phyloP scores from a whole-genome alignment of 2,797 vertebrate genomes.

The Crypturellus tataupa region DNA sequence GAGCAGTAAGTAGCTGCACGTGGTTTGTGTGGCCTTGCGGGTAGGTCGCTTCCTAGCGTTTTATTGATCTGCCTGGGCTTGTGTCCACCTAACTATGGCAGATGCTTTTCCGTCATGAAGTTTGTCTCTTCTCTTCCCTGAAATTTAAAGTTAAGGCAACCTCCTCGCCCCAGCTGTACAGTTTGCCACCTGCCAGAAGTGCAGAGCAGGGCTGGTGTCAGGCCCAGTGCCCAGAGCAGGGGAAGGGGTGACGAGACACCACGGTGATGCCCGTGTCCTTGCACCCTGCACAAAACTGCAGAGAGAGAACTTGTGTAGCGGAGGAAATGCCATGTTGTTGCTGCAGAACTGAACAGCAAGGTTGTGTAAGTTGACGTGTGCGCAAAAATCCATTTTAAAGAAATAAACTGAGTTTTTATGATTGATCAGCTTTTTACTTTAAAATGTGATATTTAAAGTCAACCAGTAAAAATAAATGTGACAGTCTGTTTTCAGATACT shows the following conservation, averaged over 20 bases:
- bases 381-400: neutral
- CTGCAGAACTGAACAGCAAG: neutral
- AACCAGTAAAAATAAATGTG: neutral
- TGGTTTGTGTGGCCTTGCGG: neutral
- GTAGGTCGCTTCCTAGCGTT: neutral
- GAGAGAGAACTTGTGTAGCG: neutral
- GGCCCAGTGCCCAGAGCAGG: neutral
- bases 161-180: neutral
- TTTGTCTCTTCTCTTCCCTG: neutral
- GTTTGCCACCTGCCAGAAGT: neutral
- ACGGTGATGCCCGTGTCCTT: neutral
- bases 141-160: neutral
- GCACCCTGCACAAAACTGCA: neutral
- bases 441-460: neutral
- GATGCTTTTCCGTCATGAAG: neutral
- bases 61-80: neutral
- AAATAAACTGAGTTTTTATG: neutral
- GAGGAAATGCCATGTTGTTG: neutral
- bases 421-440: neutral
- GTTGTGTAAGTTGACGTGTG: neutral
- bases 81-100: neutral
- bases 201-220: neutral
- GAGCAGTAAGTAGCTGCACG: conserved; percentile 65
- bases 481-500: neutral
- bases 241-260: neutral